Percentiles rank a stretch among this genome's conserved stretches.
phyloP scores from a whole-genome alignment of 2,888 invertebrate species.

The Macrophya alboannulata region DNA sequence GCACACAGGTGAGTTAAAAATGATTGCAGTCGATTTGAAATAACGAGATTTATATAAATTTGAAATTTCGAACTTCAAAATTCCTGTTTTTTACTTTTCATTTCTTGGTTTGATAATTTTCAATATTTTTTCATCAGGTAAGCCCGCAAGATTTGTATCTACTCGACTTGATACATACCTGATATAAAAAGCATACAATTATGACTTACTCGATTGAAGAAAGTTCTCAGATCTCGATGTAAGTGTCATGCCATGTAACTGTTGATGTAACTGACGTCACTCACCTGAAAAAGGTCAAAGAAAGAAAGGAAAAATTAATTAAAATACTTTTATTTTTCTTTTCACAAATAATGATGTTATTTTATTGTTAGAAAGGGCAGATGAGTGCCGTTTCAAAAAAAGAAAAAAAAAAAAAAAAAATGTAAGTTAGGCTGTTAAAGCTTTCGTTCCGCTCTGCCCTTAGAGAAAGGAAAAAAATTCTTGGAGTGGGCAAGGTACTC shows the following conservation, averaged over 20 bases:
- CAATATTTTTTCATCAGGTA: neutral
- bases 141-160: neutral
- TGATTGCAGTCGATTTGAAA: neutral
- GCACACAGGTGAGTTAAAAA: neutral
- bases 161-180: neutral
- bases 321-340: neutral
- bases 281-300: constrained; percentile 33
- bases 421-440: neutral
- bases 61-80: neutral
- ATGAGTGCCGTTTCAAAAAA: constrained; percentile 2
- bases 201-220: neutral
- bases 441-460: neutral
- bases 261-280: constrained; percentile 7
- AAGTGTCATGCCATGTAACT: neutral
- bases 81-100: neutral
- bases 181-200: neutral
- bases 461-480: neutral
- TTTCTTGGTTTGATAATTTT: no score
- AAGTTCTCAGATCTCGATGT: neutral
- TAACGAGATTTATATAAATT: neutral
- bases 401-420: no score
- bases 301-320: neutral
- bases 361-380: neutral
- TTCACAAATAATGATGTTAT: neutral
- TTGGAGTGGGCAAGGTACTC: constrained; percentile 4